Percentiles rank a stretch among this genome's conserved stretches.
Conservation (phyloP, 1,140 invertebrate species). For the Drosophila bipectinata region DNA sequence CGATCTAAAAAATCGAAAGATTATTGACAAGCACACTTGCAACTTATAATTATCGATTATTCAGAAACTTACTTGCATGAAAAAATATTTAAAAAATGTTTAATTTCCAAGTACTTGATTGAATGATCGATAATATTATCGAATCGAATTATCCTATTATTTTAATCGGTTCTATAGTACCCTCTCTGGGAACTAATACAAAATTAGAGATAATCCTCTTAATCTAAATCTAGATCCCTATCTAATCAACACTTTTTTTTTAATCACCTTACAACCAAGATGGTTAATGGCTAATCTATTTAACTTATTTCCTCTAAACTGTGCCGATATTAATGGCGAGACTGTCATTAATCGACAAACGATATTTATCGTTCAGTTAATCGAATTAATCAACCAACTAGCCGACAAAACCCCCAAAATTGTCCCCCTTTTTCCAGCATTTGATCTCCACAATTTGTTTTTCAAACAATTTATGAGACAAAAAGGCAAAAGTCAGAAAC, state of each 20-base stretch:
- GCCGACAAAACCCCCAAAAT: not conserved
- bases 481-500: constrained; percentile 21
- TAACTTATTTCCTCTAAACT: not conserved
- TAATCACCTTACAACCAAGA: too few species aligned
- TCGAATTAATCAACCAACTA: constrained; percentile 41
- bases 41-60: too few species aligned
- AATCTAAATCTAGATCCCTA: not conserved
- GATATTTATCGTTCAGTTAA: constrained; percentile 39
- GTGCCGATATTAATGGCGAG: constrained; percentile 28
- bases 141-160: too few species aligned
- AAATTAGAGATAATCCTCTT: not conserved
- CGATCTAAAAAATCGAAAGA: too few species aligned
- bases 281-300: not conserved
- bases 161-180: too few species aligned
- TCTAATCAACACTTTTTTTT: not conserved
- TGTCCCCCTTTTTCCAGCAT: not conserved
- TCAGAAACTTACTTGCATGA: too few species aligned
- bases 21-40: too few species aligned
- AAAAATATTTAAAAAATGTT: too few species aligned
- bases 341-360: constrained; percentile 25
- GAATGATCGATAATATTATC: too few species aligned
- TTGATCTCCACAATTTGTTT: constrained; percentile 35
- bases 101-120: too few species aligned
- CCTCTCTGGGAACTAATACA: not conserved
- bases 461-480: constrained; percentile 37